Evolutionary conservation across 2,888 invertebrate genomes (phyloP).

Genomic region (Epiblema foenella): DNA sequence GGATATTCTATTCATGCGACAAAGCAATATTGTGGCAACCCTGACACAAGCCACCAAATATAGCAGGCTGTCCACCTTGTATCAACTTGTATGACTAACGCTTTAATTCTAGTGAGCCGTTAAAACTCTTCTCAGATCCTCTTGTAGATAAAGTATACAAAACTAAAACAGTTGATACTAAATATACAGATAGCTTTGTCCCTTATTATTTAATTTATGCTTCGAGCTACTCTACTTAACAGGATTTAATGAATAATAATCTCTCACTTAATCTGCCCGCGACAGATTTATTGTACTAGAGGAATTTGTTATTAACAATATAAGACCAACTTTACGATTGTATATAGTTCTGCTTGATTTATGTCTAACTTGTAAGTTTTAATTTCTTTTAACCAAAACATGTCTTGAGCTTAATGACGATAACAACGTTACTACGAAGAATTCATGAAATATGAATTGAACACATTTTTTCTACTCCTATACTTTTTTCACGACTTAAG

Average conservation of each 20-base stretch:
- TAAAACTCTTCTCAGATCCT: slow-evolving; percentile 56
- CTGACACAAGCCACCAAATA: slow-evolving; percentile 82
- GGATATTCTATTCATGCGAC: slow-evolving; percentile 30
- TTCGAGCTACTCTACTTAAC: slow-evolving; percentile 30
- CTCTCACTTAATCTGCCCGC: slow-evolving; percentile 25
- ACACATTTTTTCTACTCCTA: too few species aligned
- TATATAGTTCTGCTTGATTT: slow-evolving; percentile 23
- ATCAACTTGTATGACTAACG: slow-evolving; percentile 71
- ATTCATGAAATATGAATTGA: neutral
- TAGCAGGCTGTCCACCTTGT: slow-evolving; percentile 79
- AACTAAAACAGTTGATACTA: too few species aligned
- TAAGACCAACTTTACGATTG: slow-evolving; percentile 19
- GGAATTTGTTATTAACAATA: slow-evolving; percentile 29
- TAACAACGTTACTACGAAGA: neutral
- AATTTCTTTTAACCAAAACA: slow-evolving; percentile 24
- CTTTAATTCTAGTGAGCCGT: slow-evolving; percentile 55
- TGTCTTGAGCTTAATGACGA: neutral
- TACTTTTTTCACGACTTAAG: too few species aligned
- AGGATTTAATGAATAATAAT: slow-evolving; percentile 38
- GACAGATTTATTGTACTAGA: slow-evolving; percentile 32
- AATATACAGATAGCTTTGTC: slow-evolving; percentile 46
- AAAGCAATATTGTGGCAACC: slow-evolving; percentile 69
- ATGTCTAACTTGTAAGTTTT: slow-evolving; percentile 30
- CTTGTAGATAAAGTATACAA: slow-evolving; percentile 21
- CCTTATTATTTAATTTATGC: slow-evolving; percentile 16